A percentile compares a stretch with the other conserved stretches of the same genome.
Evolutionary conservation across 37 sponge, comb jelly and placozoan genomes (phyloP).

Genomic region (Oopsacas minuta): DNA sequence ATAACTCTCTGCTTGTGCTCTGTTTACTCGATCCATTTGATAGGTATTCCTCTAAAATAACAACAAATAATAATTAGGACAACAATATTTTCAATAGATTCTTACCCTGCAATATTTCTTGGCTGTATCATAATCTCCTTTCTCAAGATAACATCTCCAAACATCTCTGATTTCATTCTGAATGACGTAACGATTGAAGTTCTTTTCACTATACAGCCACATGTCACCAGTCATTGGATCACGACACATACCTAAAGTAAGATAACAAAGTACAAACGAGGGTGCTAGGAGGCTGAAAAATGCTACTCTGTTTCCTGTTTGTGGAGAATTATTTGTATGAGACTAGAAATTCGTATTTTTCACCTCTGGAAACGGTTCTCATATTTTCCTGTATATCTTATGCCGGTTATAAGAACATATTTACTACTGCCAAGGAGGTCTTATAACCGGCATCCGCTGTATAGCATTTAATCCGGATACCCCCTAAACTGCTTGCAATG

Average conservation of each 20-base stretch:
- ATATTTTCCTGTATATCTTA: too few relatives aligned
- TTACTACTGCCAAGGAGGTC: too few relatives aligned
- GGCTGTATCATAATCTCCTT: constrained; percentile 62
- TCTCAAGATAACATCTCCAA: constrained; percentile 79
- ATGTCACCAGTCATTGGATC: neutral
- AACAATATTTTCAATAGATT: neutral
- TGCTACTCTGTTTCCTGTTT: too few relatives aligned
- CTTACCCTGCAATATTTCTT: constrained; percentile 54
- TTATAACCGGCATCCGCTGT: too few relatives aligned
- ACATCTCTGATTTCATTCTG: constrained; percentile 35
- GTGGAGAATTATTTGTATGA: too few relatives aligned
- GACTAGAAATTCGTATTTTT: too few relatives aligned
- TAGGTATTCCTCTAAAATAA: neutral
- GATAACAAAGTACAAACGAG: too few relatives aligned
- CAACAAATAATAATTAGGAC: neutral
- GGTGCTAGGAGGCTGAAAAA: too few relatives aligned
- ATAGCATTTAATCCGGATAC: too few relatives aligned
- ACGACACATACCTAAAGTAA: neutral
- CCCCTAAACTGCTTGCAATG: too few relatives aligned
- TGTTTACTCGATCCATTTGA: neutral
- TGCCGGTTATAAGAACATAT: too few relatives aligned
- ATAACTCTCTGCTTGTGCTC: constrained; percentile 14
- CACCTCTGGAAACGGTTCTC: too few relatives aligned
- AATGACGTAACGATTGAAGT: neutral
- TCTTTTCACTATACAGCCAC: constrained; percentile 14